Conservation (phyloP, 2,797 vertebrate genomes). For the Psittacula derbiana region DNA sequence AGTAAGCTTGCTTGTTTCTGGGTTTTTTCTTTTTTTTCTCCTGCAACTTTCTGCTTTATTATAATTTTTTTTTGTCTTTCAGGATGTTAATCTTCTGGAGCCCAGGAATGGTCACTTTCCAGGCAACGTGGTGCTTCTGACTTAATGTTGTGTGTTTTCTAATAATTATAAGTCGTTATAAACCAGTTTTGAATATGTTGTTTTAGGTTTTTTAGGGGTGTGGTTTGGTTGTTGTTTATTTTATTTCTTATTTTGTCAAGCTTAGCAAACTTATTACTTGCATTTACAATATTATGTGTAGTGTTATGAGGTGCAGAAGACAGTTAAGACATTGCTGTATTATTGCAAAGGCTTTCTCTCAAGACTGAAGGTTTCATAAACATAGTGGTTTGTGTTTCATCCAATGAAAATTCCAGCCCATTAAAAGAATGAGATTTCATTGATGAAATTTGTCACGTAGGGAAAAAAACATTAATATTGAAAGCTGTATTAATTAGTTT, state of each 20-base stretch:
- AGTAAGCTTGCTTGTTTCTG: neutral
- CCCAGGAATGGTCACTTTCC: neutral
- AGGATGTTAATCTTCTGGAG: neutral
- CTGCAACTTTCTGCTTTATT: neutral
- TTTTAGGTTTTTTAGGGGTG: accelerated
- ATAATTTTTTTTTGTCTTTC: neutral
- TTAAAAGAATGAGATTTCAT: neutral
- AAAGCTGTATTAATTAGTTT: constrained; percentile 42
- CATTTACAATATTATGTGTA: neutral
- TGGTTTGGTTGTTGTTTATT: neutral
- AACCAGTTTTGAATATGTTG: neutral
- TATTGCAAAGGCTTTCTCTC: neutral
- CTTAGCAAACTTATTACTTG: neutral
- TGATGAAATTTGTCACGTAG: neutral
- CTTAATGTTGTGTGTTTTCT: neutral
- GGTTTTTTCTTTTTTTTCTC: too few species aligned
- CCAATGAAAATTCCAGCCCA: neutral
- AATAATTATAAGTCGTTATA: neutral
- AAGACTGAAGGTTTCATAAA: neutral
- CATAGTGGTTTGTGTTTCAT: neutral
- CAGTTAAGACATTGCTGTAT: neutral
- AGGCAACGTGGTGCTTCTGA: neutral
- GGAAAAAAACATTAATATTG: neutral
- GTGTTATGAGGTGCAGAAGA: neutral
- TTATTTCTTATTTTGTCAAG: neutral